phyloP scores from a whole-genome alignment of 1,140 invertebrate genomes.

The Scaptodrosophila lebanonensis region DNA sequence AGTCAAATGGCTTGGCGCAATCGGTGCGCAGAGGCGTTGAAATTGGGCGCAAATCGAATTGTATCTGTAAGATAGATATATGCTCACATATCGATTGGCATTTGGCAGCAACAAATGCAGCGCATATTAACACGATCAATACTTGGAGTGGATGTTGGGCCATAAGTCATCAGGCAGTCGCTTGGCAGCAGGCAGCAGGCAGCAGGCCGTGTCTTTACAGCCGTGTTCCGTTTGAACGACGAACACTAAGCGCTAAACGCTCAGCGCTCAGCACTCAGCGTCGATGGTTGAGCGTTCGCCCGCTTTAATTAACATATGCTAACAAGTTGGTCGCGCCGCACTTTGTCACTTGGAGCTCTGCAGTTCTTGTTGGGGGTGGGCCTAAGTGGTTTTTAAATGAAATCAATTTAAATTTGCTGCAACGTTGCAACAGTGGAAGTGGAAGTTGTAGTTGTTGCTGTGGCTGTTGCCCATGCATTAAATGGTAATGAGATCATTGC shows the following conservation, averaged over 20 bases:
- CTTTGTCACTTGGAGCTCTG: conserved; percentile 68
- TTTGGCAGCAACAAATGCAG: conserved; percentile 35
- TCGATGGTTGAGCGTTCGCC: conserved; percentile 42
- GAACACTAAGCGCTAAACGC: too few relatives aligned
- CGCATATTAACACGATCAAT: conserved; percentile 43
- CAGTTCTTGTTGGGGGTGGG: conserved; percentile 61
- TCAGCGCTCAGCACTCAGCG: conserved; percentile 21
- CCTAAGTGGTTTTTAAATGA: conserved; percentile 74
- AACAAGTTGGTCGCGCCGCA: conserved; percentile 71
- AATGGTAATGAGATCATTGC: conserved; percentile 74
- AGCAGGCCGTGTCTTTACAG: too few relatives aligned
- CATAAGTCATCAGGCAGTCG: conserved; percentile 55
- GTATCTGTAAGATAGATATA: conserved; percentile 28
- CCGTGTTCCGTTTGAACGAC: too few relatives aligned
- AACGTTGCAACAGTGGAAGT: conserved; percentile 21
- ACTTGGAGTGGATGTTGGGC: conserved; percentile 27
- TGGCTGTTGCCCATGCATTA: conserved; percentile 37
- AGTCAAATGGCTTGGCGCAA: conserved; percentile 1
- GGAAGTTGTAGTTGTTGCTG: neutral
- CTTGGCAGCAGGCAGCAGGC: conserved; percentile 57
- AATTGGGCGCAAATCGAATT: conserved; percentile 73
- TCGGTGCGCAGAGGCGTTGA: conserved; percentile 49
- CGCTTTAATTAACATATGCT: conserved; percentile 75
- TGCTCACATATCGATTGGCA: conserved; percentile 52
- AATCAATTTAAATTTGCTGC: conserved; percentile 67